phyloP scores from a whole-genome alignment of 30 jellyfish, hydroid and myxozoan genomes.

The Clytia hemisphaerica region DNA sequence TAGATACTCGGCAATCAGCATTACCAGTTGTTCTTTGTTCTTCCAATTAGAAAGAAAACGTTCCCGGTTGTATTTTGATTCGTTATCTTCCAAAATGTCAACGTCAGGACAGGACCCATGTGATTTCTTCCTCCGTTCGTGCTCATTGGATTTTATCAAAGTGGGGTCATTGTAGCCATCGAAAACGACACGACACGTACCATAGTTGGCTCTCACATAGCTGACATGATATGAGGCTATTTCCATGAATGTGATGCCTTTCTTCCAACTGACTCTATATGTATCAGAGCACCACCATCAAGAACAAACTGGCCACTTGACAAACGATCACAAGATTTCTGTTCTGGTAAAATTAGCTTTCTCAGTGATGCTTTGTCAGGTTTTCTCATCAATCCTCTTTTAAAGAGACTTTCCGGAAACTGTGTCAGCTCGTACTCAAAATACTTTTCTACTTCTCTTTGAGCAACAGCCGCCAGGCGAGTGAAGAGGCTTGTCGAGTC shows the following conservation, averaged over 20 bases:
- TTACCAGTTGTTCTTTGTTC: conserved; percentile 20
- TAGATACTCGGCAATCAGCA: conserved; percentile 21
- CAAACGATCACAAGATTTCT: conserved; percentile 4
- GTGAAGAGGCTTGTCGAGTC: conserved; percentile 34
- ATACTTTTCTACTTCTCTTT: conserved; percentile 25
- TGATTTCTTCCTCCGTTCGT: conserved; percentile 16
- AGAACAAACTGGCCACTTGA: no score
- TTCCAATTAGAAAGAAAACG: conserved; percentile 28
- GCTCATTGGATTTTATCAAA: conserved; percentile 30
- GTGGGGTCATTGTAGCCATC: conserved; percentile 35
- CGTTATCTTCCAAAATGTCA: conserved; percentile 22
- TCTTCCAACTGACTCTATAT: conserved; percentile 29
- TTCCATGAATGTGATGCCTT: no score
- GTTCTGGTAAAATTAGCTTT: conserved; percentile 3
- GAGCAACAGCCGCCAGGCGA: conserved; percentile 32
- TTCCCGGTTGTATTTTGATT: conserved; percentile 13
- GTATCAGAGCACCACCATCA: conserved; percentile 54
- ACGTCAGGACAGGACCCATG: conserved; percentile 40
- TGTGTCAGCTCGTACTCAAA: conserved; percentile 42
- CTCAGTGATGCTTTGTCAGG: conserved; percentile 33
- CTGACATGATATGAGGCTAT: conserved; percentile 4
- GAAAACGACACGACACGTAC: conserved; percentile 20
- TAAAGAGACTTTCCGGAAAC: conserved; percentile 14
- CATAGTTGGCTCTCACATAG: conserved; percentile 16
- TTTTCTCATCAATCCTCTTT: conserved; percentile 40